Evolutionary conservation across 1,140 invertebrate species (phyloP).

Genomic region (Danaus plexippus): DNA sequence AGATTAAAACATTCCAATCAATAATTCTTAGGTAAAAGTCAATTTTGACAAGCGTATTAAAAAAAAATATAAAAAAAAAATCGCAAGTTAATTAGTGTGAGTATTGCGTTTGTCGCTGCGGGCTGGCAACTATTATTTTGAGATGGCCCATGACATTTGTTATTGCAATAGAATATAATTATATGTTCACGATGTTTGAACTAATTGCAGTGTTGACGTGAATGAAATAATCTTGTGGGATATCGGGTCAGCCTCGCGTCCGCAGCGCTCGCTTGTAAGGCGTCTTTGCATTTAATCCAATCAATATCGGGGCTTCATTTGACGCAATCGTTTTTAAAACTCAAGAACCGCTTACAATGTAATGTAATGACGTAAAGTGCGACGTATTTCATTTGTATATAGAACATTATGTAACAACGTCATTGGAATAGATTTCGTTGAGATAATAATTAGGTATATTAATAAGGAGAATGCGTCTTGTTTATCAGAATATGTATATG

Average conservation of each 20-base stretch:
- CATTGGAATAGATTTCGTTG: no score
- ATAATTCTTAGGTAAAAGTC: no score
- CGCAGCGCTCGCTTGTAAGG: constrained; percentile 16
- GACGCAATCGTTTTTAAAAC: constrained; percentile 10
- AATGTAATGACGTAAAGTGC: no score
- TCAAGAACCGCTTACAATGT: no score
- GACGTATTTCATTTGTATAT: no score
- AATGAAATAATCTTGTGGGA: constrained; percentile 1
- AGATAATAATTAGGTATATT: no score
- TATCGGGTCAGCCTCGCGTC: neutral
- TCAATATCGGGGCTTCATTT: constrained; percentile 21
- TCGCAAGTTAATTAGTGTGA: constrained; percentile 23
- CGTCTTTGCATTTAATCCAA: constrained; percentile 24
- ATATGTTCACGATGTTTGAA: constrained; percentile 21
- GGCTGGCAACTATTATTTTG: constrained; percentile 20
- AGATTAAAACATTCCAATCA: no score
- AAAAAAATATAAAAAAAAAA: constrained; percentile 10
- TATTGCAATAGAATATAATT: constrained; percentile 23
- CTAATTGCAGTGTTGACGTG: constrained; percentile 17
- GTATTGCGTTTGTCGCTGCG: constrained; percentile 22
- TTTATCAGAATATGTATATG: no score
- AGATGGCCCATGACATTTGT: constrained; percentile 29
- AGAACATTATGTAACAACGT: no score
- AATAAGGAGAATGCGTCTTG: no score
- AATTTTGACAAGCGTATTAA: neutral